Base-by-base conservation (phyloP, 2,797 vertebrate species). In the Cynodonichthys magdalenae region DNA sequence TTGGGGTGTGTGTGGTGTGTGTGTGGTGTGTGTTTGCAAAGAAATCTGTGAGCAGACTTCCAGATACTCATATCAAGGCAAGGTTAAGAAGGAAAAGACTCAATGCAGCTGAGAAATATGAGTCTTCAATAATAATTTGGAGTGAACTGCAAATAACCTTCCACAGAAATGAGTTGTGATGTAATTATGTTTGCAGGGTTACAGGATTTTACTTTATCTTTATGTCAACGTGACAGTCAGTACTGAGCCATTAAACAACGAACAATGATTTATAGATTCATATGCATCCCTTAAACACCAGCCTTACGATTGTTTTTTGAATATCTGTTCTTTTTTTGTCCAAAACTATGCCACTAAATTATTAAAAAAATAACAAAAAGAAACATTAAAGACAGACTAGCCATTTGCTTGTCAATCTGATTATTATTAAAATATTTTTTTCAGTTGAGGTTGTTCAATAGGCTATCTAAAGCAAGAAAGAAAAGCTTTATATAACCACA, bases 141-240 rank as follows among this genome's bases (percentile, higher is more conserved):
- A 57, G 18, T 58, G 54, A 66, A 66, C 66, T 64, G 19, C 42
- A 64, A 72, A 53, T 67, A 80, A 69, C 69, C 58, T 24, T 12
- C 34, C 34, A 20, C 44, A 76, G 9, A 49, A 53, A 69, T 0
- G 28, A 27, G 29, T 53, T 66, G 49, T 74, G 15, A 54, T 29
- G 34, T 36, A 36, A 36, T 36, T 36, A 9, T 36, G 34, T 52
- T 45, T 36, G 5, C 15, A n/a, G 19, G 19, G 15, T 36, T 36
- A 10, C 15, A n/a, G 19, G 19, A 20, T 36, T 24, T 56, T 39
- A 34, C 15, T 1, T 9, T 34, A 12, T 45, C 42, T 50, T 45
- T 44, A 15, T 47, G 54, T 46, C n/a, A 49, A 18, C 5, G 24
- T 56, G 47, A 59, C 60, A 20, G 28, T 53, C 20, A 59, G 63